Percentiles rank a stretch among this genome's conserved stretches.
Evolutionary conservation across 2,113 vertebrate species (phyloP).

Genomic region (Toxotes jaculatrix): DNA sequence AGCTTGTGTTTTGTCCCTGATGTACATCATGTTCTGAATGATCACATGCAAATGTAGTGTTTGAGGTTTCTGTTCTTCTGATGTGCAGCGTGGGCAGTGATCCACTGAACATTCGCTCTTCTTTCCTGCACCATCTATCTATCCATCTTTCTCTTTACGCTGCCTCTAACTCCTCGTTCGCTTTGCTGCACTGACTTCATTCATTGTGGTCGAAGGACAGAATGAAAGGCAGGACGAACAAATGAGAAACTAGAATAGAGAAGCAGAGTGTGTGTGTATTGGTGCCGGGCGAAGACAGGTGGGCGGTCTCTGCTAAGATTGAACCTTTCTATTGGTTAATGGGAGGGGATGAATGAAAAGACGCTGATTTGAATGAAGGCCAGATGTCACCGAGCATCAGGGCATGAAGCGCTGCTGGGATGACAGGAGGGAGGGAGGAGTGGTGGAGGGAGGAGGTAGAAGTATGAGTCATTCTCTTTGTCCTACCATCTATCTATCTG

Average conservation of each 20-base stretch:
- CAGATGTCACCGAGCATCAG: conserved; percentile 51
- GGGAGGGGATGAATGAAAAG: conserved; percentile 57
- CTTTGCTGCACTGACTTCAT: conserved; percentile 40
- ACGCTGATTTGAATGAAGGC: conserved; percentile 59
- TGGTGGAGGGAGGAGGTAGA: conserved; percentile 5
- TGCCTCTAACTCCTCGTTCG: background rate
- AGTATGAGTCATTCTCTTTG: conserved; percentile 20
- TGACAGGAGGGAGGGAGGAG: conserved; percentile 22
- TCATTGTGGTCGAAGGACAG: conserved; percentile 37
- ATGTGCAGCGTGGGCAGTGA: background rate
- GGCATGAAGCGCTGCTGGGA: background rate
- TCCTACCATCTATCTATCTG: conserved; percentile 6
- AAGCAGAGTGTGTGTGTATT: conserved; percentile 14
- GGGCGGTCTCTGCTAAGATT: conserved; percentile 10
- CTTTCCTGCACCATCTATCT: background rate
- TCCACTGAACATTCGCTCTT: background rate
- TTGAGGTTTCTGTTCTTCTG: background rate
- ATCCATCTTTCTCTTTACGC: background rate
- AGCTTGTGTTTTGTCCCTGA: background rate
- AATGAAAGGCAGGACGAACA: conserved; percentile 40
- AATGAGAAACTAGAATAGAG: conserved; percentile 14
- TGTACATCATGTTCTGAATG: conserved; percentile 6
- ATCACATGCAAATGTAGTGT: background rate
- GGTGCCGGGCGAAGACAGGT: background rate
- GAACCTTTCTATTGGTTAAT: conserved; percentile 32